Evolutionary conservation across 2,888 invertebrate species (phyloP).

Genomic region (Iphiclides podalirius): DNA sequence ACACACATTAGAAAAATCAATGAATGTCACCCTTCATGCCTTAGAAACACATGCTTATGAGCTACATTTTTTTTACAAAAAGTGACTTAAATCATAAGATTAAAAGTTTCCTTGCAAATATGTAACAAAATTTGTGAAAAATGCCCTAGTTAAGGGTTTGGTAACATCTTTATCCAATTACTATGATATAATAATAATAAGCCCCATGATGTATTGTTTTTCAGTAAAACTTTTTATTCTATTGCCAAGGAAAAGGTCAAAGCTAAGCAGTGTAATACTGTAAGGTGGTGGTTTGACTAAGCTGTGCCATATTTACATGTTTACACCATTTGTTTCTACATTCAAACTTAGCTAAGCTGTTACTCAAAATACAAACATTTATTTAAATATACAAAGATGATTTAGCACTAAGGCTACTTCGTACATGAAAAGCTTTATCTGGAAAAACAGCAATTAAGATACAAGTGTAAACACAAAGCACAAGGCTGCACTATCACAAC

Average conservation of each 20-base stretch:
- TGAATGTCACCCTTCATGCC: conserved; percentile 15
- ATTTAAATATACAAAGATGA: conserved; percentile 12
- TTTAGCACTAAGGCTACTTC: conserved; percentile 30
- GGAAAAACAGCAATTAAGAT: conserved; percentile 33
- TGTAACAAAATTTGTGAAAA: too few species aligned
- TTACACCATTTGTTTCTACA: neutral
- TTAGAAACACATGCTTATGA: conserved; percentile 16
- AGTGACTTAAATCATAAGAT: too few species aligned
- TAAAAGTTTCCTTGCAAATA: too few species aligned
- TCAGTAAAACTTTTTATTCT: too few species aligned
- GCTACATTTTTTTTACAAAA: too few species aligned
- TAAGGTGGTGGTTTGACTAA: conserved; percentile 8
- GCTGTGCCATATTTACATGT: conserved; percentile 12
- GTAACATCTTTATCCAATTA: too few species aligned
- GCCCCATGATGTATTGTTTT: too few species aligned
- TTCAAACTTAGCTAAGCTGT: conserved; percentile 20
- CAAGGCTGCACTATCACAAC: conserved; percentile 73
- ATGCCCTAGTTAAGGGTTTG: too few species aligned
- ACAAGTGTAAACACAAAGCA: conserved; percentile 63
- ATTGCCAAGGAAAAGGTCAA: neutral
- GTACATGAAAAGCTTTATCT: conserved; percentile 35
- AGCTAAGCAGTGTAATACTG: conserved; percentile 8
- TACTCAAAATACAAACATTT: conserved; percentile 13
- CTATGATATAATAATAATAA: too few species aligned
- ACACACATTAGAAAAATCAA: neutral